These are phyloP conservation scores for Calliphora vicina DNA, from an alignment of 1,140 invertebrate genomes.

Conservation along the genomic window DNA sequence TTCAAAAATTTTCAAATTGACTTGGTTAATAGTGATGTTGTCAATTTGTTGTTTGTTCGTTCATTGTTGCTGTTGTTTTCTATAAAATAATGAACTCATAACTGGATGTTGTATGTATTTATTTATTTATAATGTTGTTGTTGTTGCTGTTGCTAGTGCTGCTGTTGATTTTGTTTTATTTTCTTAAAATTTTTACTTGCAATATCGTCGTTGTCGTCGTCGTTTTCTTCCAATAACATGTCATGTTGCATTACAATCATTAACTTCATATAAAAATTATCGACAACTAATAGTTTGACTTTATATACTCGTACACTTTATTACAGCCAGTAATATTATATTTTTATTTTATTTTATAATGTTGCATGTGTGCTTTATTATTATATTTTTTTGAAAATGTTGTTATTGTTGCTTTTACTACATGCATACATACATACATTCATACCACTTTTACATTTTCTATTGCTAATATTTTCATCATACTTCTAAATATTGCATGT, in stretches of 20 bases:
- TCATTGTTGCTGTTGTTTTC: neutral
- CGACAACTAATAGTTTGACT: constrained; percentile 9
- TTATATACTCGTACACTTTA: neutral
- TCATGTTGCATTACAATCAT: constrained; percentile 32
- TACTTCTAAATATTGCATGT: neutral
- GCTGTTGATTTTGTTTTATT: too few relatives aligned
- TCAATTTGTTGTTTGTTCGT: constrained; percentile 24
- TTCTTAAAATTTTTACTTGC: neutral
- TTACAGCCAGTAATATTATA: neutral
- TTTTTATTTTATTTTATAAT: too few relatives aligned
- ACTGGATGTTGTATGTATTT: constrained; percentile 15
- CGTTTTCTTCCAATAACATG: constrained; percentile 22
- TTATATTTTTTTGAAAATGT: neutral
- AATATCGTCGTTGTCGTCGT: neutral
- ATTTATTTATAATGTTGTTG: too few relatives aligned
- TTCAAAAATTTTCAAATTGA: constrained; percentile 17
- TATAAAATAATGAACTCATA: constrained; percentile 31
- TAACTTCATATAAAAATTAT: constrained; percentile 28
- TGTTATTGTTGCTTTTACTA: neutral
- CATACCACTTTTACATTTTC: neutral
- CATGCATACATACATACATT: too few relatives aligned
- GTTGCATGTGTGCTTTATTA: constrained; percentile 3
- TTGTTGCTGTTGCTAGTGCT: neutral
- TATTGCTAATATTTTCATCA: neutral
- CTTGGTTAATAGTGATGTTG: constrained; percentile 28